phyloP scores from a whole-genome alignment of 2,888 invertebrate genomes.

The Boloria euphrosyne region DNA sequence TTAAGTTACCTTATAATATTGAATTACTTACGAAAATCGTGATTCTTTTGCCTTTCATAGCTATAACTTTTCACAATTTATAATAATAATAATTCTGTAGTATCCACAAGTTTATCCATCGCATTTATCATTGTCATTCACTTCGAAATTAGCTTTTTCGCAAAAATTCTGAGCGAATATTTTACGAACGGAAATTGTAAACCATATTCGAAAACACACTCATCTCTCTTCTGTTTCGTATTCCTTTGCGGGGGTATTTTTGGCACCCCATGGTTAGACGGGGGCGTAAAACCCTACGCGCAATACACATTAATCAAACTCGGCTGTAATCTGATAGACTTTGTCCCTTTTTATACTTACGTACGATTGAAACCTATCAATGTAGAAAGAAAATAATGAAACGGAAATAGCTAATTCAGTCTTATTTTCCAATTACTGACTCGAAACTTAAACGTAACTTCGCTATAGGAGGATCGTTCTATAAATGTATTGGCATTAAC shows the following conservation, averaged over 20 bases:
- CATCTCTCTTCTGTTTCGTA: constrained; percentile 30
- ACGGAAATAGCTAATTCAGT: constrained; percentile 18
- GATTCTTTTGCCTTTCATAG: background rate
- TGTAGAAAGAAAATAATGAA: constrained; percentile 32
- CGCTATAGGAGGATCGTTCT: background rate
- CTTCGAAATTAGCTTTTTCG: background rate
- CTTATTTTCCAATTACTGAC: constrained; percentile 28
- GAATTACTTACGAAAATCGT: background rate
- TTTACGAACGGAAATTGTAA: constrained; percentile 22
- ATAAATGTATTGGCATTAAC: too few species aligned
- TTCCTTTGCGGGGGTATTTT: constrained; percentile 36
- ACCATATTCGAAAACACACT: constrained; percentile 36
- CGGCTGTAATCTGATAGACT: constrained; percentile 46
- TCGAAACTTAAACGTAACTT: constrained; percentile 11
- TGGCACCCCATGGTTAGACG: constrained; percentile 31
- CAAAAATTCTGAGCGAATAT: constrained; percentile 12
- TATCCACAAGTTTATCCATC: background rate
- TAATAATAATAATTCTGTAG: background rate
- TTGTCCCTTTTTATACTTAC: constrained; percentile 43
- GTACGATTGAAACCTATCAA: constrained; percentile 35
- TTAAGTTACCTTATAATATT: constrained; percentile 20
- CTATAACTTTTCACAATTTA: background rate
- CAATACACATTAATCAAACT: constrained; percentile 48
- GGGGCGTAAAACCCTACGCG: constrained; percentile 40
- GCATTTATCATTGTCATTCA: constrained; percentile 1